Conservation (phyloP, 2,888 invertebrate species). For the Ophion ellenae region DNA sequence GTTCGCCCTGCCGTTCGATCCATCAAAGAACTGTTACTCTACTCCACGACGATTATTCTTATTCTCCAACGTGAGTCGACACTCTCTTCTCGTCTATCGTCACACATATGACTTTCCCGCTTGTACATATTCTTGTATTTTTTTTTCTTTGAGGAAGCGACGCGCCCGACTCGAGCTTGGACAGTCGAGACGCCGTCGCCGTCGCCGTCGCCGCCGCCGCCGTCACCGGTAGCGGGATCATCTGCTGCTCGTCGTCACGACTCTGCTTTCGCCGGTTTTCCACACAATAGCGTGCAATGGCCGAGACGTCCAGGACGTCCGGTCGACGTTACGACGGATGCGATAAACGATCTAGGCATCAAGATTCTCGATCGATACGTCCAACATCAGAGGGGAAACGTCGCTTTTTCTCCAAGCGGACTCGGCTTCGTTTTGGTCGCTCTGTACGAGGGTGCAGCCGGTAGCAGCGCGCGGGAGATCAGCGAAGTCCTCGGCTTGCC, state of each 20-base stretch:
- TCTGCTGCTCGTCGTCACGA: too few species aligned
- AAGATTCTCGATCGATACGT: constrained; percentile 80
- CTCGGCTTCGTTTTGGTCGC: constrained; percentile 92
- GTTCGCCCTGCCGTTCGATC: neutral
- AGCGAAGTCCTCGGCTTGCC: constrained; percentile 89
- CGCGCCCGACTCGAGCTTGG: too few species aligned
- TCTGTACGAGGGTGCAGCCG: constrained; percentile 91
- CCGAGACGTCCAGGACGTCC: constrained; percentile 82
- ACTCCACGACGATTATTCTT: neutral
- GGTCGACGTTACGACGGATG: constrained; percentile 91
- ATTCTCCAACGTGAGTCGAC: too few species aligned
- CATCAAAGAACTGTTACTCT: constrained; percentile 1
- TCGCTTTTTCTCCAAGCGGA: constrained; percentile 94
- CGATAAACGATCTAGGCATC: constrained; percentile 89
- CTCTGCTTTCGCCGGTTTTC: too few species aligned
- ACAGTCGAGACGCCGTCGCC: too few species aligned
- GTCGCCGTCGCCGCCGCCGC: too few species aligned
- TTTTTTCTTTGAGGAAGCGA: too few species aligned
- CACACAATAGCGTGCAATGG: neutral
- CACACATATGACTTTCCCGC: too few species aligned
- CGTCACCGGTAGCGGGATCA: too few species aligned
- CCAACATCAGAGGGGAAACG: constrained; percentile 84
- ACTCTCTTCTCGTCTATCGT: too few species aligned
- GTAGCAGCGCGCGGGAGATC: constrained; percentile 90
- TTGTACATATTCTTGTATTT: too few species aligned